Conservation (phyloP, 2,797 vertebrate genomes). For the Myripristis murdjan region DNA sequence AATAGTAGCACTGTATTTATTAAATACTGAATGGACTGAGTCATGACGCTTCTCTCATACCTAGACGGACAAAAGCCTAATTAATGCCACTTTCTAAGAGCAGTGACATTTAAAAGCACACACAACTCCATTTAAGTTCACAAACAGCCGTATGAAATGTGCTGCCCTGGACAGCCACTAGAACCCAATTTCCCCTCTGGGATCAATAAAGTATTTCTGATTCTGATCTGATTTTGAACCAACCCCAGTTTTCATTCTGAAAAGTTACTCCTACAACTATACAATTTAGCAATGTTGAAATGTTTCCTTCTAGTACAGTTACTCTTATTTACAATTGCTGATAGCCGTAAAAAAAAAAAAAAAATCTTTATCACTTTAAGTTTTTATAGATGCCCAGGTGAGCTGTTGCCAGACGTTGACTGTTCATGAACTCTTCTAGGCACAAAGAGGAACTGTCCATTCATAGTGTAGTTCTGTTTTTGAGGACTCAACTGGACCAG, state of each 20-base stretch:
- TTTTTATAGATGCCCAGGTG: slow-evolving; percentile 1
- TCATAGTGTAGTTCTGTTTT: slow-evolving; percentile 8
- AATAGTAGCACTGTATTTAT: slow-evolving; percentile 27
- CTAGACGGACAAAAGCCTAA: slow-evolving; percentile 6
- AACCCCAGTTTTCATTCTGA: slow-evolving; percentile 3
- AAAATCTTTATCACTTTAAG: slow-evolving; percentile 18
- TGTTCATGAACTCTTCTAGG: slow-evolving; percentile 42
- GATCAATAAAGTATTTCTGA: too few relatives aligned
- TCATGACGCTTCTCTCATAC: not conserved
- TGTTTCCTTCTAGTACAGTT: not conserved
- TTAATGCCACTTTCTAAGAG: not conserved
- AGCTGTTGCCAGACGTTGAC: slow-evolving; percentile 38
- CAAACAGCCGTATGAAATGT: slow-evolving; percentile 40
- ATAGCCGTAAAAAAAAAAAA: slow-evolving; percentile 13
- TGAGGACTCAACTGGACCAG: not conserved
- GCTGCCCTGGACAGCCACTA: slow-evolving; percentile 5
- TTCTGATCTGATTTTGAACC: too few relatives aligned
- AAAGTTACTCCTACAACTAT: not conserved
- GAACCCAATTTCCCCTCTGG: not conserved
- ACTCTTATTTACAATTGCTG: not conserved
- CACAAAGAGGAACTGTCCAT: slow-evolving; percentile 13
- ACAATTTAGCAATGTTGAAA: slow-evolving; percentile 14
- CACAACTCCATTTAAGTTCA: slow-evolving; percentile 16
- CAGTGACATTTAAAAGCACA: slow-evolving; percentile 1
- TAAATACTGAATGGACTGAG: slow-evolving; percentile 7